These are phyloP conservation scores for Apostichopus parvimensis DNA, from an alignment of 35 echinoderm and acorn worm species.

Conservation along the genomic window DNA sequence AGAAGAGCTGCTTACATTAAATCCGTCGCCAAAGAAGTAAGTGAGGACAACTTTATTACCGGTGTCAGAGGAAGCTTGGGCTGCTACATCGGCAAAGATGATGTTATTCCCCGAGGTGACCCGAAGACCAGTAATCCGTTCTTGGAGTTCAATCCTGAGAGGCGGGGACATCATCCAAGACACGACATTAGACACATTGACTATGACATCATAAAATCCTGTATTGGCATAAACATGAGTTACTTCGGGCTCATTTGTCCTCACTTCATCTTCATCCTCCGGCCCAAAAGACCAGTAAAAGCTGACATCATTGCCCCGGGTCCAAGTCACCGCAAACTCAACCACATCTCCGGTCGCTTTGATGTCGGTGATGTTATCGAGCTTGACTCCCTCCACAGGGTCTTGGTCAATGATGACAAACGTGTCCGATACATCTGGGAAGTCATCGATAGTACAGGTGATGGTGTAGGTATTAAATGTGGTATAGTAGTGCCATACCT, in stretches of 20 bases:
- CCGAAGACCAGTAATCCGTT: conserved; percentile 60
- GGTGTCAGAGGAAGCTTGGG: conserved; percentile 33
- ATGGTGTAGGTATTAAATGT: conserved; percentile 64
- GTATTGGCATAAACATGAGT: conserved; percentile 50
- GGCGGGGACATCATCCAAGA: conserved; percentile 76
- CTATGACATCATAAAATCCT: conserved; percentile 64
- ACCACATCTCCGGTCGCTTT: conserved; percentile 70
- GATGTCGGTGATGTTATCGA: conserved; percentile 70
- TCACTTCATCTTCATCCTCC: conserved; percentile 41
- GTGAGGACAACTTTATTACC: conserved; percentile 78
- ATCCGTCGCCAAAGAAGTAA: conserved; percentile 71
- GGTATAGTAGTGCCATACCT: conserved; percentile 59
- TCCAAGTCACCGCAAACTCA: conserved; percentile 55
- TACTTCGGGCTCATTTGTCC: conserved; percentile 39
- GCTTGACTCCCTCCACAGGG: conserved; percentile 74
- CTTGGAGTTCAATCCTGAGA: conserved; percentile 65
- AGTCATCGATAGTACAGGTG: conserved; percentile 62
- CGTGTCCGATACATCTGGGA: conserved; percentile 53
- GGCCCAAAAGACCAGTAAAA: conserved; percentile 77
- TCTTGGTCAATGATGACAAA: conserved; percentile 70
- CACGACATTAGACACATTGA: conserved; percentile 84
- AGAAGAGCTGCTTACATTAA: background rate
- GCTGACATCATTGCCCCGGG: conserved; percentile 75
- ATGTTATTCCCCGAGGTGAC: conserved; percentile 42
- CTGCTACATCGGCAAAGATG: conserved; percentile 43